Conservation (phyloP, 2,888 invertebrate genomes). For the Gryllus longicercus region DNA sequence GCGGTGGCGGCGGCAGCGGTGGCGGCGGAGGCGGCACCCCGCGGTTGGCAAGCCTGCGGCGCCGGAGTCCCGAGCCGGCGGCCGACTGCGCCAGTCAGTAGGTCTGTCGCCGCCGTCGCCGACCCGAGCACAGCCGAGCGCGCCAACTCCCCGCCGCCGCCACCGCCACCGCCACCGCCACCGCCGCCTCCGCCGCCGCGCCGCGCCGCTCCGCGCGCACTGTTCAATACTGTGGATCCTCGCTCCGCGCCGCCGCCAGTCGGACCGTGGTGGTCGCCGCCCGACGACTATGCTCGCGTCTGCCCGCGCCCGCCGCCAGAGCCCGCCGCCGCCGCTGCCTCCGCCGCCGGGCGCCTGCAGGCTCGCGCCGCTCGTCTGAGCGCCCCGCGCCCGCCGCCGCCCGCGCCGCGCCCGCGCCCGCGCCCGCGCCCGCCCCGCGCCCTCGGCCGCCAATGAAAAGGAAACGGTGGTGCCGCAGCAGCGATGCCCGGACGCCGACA, state of each 20-base stretch:
- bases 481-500: background rate
- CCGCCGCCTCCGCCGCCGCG: too few relatives aligned
- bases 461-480: background rate
- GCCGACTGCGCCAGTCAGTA: constrained; percentile 11
- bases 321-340: background rate
- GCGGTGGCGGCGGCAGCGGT: background rate
- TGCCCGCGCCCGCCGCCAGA: too few relatives aligned
- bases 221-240: background rate
- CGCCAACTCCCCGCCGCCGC: too few relatives aligned
- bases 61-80: constrained; percentile 2
- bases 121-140: background rate
- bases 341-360: background rate
- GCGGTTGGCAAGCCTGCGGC: background rate
- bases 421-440: background rate
- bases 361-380: background rate
- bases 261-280: background rate
- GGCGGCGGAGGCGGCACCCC: background rate
- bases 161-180: too few relatives aligned
- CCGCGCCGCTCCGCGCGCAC: background rate
- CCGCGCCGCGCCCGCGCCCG: background rate
- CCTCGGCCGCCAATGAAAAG: constrained; percentile 9
- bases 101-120: constrained; percentile 11
- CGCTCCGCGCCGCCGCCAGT: background rate
- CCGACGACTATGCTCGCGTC: too few relatives aligned
- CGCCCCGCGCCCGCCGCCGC: background rate